Evolutionary conservation across 2,888 invertebrate species (phyloP).

Genomic region (Ischnus inquisitorius): DNA sequence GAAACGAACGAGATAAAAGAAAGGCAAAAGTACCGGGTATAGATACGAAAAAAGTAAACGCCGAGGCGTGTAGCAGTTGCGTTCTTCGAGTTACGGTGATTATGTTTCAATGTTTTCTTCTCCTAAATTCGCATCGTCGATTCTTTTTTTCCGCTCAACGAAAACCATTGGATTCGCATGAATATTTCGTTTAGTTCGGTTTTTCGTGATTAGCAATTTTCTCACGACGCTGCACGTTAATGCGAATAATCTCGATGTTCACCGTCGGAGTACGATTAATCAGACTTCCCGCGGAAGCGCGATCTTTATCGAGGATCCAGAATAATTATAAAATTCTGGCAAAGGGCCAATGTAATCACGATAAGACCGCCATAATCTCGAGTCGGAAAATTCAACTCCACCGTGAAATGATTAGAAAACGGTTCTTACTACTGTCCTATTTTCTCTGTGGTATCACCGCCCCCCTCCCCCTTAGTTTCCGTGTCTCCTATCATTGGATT

Average conservation of each 20-base stretch:
- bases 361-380: conserved; percentile 66
- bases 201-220: too few relatives aligned
- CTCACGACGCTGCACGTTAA: too few relatives aligned
- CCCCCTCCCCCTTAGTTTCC: neutral
- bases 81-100: conserved; percentile 45
- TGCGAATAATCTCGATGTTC: neutral
- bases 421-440: conserved; percentile 39
- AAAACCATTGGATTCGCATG: neutral
- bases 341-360: conserved; percentile 74
- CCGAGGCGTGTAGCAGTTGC: conserved; percentile 33
- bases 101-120: conserved; percentile 9
- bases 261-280: neutral
- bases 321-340: conserved; percentile 51
- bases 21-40: conserved; percentile 13
- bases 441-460: conserved; percentile 13
- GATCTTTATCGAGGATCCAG: neutral
- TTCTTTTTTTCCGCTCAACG: neutral
- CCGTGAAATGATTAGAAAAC: conserved; percentile 56
- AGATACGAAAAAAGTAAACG: conserved; percentile 7
- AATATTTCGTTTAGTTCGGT: neutral
- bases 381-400: conserved; percentile 27
- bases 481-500: conserved; percentile 57
- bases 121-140: neutral
- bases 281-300: neutral
- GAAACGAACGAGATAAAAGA: conserved; percentile 45